Percentiles rank a stretch among this genome's conserved stretches.
Conservation (phyloP, 2,888 invertebrate genomes). For the Phortica okadai region DNA sequence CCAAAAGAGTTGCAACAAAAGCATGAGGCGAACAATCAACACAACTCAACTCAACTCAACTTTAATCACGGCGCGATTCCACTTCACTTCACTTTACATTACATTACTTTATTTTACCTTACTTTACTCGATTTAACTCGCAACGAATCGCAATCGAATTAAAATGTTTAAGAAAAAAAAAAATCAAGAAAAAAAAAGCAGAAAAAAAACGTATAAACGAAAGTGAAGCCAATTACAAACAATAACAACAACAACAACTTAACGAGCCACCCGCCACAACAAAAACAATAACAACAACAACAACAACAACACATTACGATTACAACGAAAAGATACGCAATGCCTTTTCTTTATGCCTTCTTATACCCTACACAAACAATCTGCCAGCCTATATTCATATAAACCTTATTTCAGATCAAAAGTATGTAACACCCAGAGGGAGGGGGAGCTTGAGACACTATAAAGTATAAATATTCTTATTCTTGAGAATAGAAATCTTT, state of each 20-base stretch:
- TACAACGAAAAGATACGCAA: not conserved
- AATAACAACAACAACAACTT: not conserved
- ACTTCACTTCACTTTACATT: not conserved
- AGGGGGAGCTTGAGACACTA: too few species aligned
- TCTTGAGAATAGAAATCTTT: too few species aligned
- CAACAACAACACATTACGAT: not conserved
- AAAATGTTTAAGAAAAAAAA: not conserved
- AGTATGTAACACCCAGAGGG: too few species aligned
- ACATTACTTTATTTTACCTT: not conserved
- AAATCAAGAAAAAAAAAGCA: not conserved
- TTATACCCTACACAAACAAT: too few species aligned
- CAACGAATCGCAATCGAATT: not conserved
- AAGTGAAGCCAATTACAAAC: constrained; percentile 19
- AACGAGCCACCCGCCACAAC: not conserved
- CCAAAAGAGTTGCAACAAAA: not conserved
- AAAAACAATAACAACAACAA: not conserved
- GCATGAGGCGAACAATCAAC: too few species aligned
- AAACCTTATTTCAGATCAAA: too few species aligned
- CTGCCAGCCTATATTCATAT: too few species aligned
- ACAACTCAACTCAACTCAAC: not conserved
- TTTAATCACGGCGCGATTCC: not conserved
- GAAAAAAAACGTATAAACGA: not conserved
- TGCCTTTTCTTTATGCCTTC: not conserved
- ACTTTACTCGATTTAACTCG: not conserved
- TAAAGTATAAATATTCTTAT: too few species aligned